Conservation (phyloP, 2,113 vertebrate species). For the Cairina moschata region DNA sequence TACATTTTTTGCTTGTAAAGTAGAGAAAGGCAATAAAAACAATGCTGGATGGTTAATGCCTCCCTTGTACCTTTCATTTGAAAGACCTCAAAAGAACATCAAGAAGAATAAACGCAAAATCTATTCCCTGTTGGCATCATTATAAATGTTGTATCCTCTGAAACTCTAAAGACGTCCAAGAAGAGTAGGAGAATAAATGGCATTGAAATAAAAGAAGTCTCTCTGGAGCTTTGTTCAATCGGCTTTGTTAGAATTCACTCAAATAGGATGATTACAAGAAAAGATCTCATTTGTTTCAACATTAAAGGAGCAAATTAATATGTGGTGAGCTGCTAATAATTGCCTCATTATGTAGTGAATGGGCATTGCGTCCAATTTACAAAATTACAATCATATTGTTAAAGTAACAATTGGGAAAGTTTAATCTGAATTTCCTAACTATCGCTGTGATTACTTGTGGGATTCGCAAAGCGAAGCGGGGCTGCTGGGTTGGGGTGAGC, state of each 20-base stretch:
- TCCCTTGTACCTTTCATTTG: conserved; percentile 78
- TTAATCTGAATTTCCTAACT: conserved; percentile 51
- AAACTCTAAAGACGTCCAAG: conserved; percentile 72
- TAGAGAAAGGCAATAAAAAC: conserved; percentile 76
- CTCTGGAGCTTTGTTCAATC: conserved; percentile 74
- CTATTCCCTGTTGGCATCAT: conserved; percentile 77
- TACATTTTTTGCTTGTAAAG: conserved; percentile 71
- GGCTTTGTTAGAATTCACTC: conserved; percentile 75
- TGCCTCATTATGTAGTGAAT: conserved; percentile 71
- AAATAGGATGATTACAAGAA: conserved; percentile 80
- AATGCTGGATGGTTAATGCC: conserved; percentile 77
- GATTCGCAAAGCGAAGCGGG: background rate
- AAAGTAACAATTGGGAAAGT: conserved; percentile 63
- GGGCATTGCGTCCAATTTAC: conserved; percentile 66
- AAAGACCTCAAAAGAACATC: conserved; percentile 78
- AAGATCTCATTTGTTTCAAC: conserved; percentile 77
- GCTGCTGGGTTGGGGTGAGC: background rate
- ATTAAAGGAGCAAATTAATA: conserved; percentile 80
- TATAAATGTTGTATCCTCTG: conserved; percentile 76
- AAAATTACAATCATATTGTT: conserved; percentile 61
- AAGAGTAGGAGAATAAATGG: conserved; percentile 70
- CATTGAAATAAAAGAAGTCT: conserved; percentile 67
- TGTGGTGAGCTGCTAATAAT: conserved; percentile 74
- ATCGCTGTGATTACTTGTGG: conserved; percentile 21
- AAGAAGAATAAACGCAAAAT: conserved; percentile 74